A percentile compares a stretch with the other conserved stretches of the same genome.
Evolutionary conservation across 2,888 invertebrate genomes (phyloP).

Genomic region (Microdon myrmicae): DNA sequence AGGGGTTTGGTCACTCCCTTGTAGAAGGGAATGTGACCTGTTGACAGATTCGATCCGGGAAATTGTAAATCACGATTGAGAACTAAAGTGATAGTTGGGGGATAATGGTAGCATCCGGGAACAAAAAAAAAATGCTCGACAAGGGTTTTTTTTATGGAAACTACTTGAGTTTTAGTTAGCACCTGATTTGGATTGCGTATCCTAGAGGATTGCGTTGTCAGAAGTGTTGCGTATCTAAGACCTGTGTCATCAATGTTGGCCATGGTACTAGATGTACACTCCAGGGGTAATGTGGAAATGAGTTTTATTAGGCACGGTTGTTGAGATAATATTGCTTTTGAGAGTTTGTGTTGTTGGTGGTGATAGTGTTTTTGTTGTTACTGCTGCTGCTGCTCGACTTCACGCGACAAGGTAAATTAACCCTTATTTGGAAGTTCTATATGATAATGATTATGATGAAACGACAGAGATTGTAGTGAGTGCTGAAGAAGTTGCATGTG

Average conservation of each 20-base stretch:
- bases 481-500: slow-evolving; percentile 53
- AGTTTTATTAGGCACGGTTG: slow-evolving; percentile 2
- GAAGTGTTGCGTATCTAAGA: slow-evolving; percentile 18
- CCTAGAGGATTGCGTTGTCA: slow-evolving; percentile 15
- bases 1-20: slow-evolving; percentile 95
- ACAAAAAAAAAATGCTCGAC: no score
- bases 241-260: slow-evolving; percentile 16
- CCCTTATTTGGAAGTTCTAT: slow-evolving; percentile 28
- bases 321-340: slow-evolving; percentile 11
- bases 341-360: slow-evolving; percentile 50
- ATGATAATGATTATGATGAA: slow-evolving; percentile 34
- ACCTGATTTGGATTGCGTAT: slow-evolving; percentile 19
- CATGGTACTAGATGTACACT: neutral
- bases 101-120: no score
- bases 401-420: slow-evolving; percentile 54
- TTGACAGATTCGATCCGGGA: no score
- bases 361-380: no score
- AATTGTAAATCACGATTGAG: no score
- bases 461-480: slow-evolving; percentile 48
- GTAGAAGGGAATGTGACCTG: slow-evolving; percentile 89
- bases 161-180: slow-evolving; percentile 8
- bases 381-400: slow-evolving; percentile 20
- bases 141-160: slow-evolving; percentile 2
- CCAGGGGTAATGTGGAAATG: slow-evolving; percentile 14
- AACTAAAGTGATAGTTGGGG: slow-evolving; percentile 1